A percentile compares a stretch with the other conserved stretches of the same genome.
Conservation (phyloP, 2,888 invertebrate species). For the Cyrtodaria siliqua region DNA sequence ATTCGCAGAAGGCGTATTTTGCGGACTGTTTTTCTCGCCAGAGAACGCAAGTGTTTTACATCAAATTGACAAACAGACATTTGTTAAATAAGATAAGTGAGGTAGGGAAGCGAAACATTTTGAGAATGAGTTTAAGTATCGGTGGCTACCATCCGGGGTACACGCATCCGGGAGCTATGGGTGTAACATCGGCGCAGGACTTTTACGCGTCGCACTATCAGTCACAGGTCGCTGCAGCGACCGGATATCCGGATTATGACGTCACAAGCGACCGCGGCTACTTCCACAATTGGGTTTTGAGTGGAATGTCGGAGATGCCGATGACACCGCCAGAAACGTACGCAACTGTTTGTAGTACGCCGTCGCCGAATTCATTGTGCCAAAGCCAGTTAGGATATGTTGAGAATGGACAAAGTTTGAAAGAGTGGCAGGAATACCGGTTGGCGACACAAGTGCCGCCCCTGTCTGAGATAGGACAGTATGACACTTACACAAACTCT, state of each 20-base stretch:
- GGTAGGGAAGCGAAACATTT: conserved; percentile 7
- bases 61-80: conserved; percentile 66
- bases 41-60: conserved; percentile 52
- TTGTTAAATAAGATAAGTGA: conserved; percentile 56
- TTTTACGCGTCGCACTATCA: conserved; percentile 68
- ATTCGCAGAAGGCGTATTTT: conserved; percentile 38
- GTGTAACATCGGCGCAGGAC: conserved; percentile 39
- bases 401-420: conserved; percentile 23
- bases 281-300: conserved; percentile 79
- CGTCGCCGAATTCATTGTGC: conserved; percentile 38
- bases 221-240: conserved; percentile 70
- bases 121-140: conserved; percentile 81
- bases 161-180: conserved; percentile 73
- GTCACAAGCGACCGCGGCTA: conserved; percentile 68
- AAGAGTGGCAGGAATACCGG: conserved; percentile 34
- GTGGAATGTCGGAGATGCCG: conserved; percentile 66
- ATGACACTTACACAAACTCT: conserved; percentile 65
- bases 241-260: conserved; percentile 70
- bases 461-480: conserved; percentile 43
- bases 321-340: conserved; percentile 62
- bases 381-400: not conserved
- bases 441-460: conserved; percentile 33
- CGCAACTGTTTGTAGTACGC: conserved; percentile 48
- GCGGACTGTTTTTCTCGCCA: conserved; percentile 26
- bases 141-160: conserved; percentile 80